phyloP scores from a whole-genome alignment of 2,113 vertebrate genomes.

The Lamprotornis superbus region DNA sequence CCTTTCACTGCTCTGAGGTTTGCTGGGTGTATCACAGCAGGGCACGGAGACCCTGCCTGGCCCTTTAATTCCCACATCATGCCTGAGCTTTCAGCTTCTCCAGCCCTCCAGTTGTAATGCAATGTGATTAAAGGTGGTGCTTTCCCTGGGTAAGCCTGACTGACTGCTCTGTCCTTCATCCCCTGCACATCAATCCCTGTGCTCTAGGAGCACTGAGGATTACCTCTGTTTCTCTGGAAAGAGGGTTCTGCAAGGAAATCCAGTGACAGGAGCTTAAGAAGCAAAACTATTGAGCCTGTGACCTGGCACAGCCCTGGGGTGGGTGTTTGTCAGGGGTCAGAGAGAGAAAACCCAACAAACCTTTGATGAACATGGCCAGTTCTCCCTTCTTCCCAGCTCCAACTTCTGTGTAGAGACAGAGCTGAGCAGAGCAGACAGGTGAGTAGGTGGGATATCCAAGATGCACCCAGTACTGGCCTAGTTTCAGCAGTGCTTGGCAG shows the following conservation, averaged over 20 bases:
- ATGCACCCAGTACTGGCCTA: not conserved
- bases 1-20: not conserved
- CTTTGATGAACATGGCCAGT: not conserved
- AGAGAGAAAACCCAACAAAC: not conserved
- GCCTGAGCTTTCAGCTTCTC: not conserved
- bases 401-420: not conserved
- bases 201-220: not conserved
- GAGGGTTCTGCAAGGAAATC: not conserved
- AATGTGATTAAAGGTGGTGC: constrained; percentile 45
- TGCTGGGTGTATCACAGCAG: not conserved
- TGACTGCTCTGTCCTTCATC: constrained; percentile 28
- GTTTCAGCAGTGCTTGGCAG: not conserved
- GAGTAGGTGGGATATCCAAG: not conserved
- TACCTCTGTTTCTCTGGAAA: not conserved
- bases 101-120: constrained; percentile 2
- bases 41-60: not conserved
- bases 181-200: not conserved
- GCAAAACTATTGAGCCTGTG: not conserved
- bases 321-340: not conserved
- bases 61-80: constrained; percentile 32
- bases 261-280: not conserved
- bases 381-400: not conserved
- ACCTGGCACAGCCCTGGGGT: not conserved
- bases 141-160: constrained; percentile 6
- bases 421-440: not conserved